Evolutionary conservation across 2,888 invertebrate genomes (phyloP).

Genomic region (Andricus curvator): DNA sequence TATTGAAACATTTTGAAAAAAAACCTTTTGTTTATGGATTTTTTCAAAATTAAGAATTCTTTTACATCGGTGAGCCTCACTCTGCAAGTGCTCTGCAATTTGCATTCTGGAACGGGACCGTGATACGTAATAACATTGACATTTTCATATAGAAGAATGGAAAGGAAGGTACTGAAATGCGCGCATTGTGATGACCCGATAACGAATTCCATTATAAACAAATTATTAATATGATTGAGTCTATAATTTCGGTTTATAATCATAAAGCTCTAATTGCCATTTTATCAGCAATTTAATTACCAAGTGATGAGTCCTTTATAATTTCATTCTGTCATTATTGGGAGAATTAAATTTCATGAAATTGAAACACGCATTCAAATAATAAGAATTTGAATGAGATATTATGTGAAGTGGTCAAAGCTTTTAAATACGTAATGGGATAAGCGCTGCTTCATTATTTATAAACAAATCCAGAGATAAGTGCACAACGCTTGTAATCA

Average conservation of each 20-base stretch:
- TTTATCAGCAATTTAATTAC: conserved; percentile 22
- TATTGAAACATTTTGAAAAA: too few relatives aligned
- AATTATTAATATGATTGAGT: neutral
- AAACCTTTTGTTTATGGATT: neutral
- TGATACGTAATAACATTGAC: neutral
- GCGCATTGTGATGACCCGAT: neutral
- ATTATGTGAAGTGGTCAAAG: neutral
- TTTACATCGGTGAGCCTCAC: neutral
- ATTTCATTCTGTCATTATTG: conserved; percentile 9
- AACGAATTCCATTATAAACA: neutral
- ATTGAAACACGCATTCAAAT: neutral
- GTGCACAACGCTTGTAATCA: neutral
- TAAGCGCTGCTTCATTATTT: neutral
- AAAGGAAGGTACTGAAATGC: neutral
- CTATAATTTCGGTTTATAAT: neutral
- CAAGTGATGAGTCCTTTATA: conserved; percentile 12
- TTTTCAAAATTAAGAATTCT: neutral
- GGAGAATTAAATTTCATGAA: conserved; percentile 7
- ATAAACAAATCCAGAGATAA: conserved; percentile 27
- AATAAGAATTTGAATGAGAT: neutral
- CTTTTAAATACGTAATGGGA: conserved; percentile 13
- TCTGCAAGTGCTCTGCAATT: neutral
- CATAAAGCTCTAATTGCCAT: conserved; percentile 6
- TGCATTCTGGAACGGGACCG: conserved; percentile 1
- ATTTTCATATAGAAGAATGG: conserved; percentile 1